Percentiles rank a stretch among this genome's conserved stretches.
These are phyloP conservation scores for Sitobion miscanthi DNA, from an alignment of 1,140 invertebrate genomes.

Conservation along the genomic window DNA sequence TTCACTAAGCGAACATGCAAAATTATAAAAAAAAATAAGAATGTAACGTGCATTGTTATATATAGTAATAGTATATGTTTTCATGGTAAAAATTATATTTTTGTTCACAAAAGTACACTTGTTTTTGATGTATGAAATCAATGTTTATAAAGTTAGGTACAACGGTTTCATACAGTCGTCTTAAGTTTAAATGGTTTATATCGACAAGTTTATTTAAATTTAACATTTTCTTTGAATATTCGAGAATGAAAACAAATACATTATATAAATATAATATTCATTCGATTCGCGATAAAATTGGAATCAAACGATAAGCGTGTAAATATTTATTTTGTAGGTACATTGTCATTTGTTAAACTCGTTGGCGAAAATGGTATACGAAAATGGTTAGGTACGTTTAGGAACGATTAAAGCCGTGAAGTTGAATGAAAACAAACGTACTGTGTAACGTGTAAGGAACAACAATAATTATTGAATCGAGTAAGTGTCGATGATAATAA, in stretches of 20 bases:
- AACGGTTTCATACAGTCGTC: neutral
- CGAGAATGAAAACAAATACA: too few relatives aligned
- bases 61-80: neutral
- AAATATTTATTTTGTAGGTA: neutral
- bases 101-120: neutral
- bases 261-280: too few relatives aligned
- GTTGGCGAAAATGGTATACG: neutral
- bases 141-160: neutral
- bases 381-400: neutral
- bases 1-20: constrained; percentile 33
- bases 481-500: neutral
- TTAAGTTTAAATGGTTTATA: neutral
- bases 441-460: neutral
- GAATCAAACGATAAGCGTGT: neutral
- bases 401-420: neutral
- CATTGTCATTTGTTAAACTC: neutral
- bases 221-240: neutral
- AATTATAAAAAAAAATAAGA: constrained; percentile 31
- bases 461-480: neutral
- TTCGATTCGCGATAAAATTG: neutral
- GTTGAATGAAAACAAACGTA: constrained; percentile 21
- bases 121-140: neutral
- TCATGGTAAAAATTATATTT: neutral
- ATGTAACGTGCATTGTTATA: neutral
- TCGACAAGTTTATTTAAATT: neutral